Evolutionary conservation across 2,888 invertebrate genomes (phyloP).

Genomic region (Pammene aurita): DNA sequence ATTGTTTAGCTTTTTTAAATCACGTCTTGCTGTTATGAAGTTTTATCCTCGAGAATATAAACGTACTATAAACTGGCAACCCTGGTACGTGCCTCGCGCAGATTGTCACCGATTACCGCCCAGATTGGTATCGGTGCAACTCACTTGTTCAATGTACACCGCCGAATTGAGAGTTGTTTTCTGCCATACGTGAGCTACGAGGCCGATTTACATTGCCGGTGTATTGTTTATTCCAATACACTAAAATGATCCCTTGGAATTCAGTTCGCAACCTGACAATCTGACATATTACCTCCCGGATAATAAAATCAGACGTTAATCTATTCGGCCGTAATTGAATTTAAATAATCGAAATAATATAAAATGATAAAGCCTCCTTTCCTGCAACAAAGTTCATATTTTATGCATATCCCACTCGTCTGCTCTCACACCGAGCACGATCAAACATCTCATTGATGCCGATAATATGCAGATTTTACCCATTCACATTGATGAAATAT

Average conservation of each 20-base stretch:
- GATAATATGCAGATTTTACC: conserved; percentile 56
- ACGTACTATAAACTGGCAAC: not conserved
- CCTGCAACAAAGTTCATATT: not conserved
- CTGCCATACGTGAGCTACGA: conserved; percentile 21
- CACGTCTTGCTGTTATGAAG: not conserved
- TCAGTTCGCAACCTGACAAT: not conserved
- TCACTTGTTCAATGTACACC: conserved; percentile 13
- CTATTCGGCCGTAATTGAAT: not conserved
- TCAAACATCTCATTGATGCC: conserved; percentile 70
- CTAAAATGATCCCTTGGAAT: too few species aligned
- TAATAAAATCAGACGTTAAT: too few species aligned
- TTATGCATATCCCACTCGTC: conserved; percentile 42
- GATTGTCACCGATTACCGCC: conserved; percentile 64
- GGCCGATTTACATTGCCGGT: not conserved
- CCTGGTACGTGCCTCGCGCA: conserved; percentile 58
- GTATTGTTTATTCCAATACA: not conserved
- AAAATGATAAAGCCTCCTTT: conserved; percentile 49
- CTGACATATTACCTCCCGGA: not conserved
- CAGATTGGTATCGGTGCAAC: conserved; percentile 52
- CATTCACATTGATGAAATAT: conserved; percentile 55
- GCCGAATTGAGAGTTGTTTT: conserved; percentile 20
- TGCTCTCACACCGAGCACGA: conserved; percentile 58
- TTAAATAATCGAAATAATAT: conserved; percentile 41
- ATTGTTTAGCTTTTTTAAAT: not conserved
- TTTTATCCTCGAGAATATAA: not conserved